These are phyloP conservation scores for Euwallacea similis DNA, from an alignment of 1,140 invertebrate species.

Conservation along the genomic window DNA sequence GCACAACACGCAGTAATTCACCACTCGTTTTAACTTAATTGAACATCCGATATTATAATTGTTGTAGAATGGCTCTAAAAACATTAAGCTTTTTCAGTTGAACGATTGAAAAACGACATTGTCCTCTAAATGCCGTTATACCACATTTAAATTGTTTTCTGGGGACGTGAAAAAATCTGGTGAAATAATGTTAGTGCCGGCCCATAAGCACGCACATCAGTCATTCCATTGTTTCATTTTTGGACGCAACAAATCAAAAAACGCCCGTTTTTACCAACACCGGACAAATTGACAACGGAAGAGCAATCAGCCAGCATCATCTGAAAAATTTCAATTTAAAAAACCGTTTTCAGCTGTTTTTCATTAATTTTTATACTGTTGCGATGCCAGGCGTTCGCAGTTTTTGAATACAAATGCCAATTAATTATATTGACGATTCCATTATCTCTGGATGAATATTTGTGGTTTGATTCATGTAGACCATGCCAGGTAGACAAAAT, in stretches of 20 bases:
- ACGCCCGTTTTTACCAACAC: slow-evolving; percentile 3
- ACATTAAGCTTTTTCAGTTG: too few relatives aligned
- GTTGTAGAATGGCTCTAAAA: too few relatives aligned
- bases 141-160: too few relatives aligned
- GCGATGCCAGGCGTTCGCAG: background rate
- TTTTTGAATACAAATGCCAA: slow-evolving; percentile 16
- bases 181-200: too few relatives aligned
- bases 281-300: slow-evolving; percentile 20
- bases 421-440: slow-evolving; percentile 19
- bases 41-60: too few relatives aligned
- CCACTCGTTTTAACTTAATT: too few relatives aligned
- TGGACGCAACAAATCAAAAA: background rate
- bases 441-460: slow-evolving; percentile 8
- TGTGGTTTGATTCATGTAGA: background rate
- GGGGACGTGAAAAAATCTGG: too few relatives aligned
- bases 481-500: background rate
- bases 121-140: too few relatives aligned
- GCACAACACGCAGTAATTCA: too few relatives aligned
- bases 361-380: slow-evolving; percentile 22
- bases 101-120: too few relatives aligned
- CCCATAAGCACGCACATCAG: too few relatives aligned
- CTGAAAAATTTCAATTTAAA: slow-evolving; percentile 17
- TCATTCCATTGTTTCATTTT: too few relatives aligned
- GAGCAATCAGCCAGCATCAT: slow-evolving; percentile 6
- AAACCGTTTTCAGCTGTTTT: slow-evolving; percentile 19